Conservation (phyloP, 2,797 vertebrate species). For the Hafferia zeledoni region DNA sequence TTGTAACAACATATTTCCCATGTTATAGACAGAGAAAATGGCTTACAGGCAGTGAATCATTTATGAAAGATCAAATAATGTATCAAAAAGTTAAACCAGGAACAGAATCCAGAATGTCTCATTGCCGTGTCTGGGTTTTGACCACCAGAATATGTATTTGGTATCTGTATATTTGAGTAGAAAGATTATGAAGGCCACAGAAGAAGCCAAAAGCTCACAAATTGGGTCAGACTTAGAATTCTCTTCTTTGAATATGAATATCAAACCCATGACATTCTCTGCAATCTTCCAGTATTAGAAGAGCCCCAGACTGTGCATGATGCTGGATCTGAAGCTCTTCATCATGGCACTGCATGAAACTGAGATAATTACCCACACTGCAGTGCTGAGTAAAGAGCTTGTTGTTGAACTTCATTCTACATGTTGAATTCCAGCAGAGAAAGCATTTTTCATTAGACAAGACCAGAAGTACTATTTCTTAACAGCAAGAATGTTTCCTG, state of each 20-base stretch:
- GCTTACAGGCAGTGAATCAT: neutral
- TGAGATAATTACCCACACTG: neutral
- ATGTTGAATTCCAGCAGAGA: neutral
- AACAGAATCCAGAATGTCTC: neutral
- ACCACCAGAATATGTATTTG: neutral
- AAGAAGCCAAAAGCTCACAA: neutral
- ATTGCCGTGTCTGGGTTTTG: fast-evolving
- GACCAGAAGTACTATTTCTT: neutral
- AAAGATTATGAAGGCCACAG: neutral
- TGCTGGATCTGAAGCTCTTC: neutral
- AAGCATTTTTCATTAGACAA: neutral
- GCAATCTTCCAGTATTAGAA: neutral
- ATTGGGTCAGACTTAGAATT: neutral
- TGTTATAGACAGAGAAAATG: neutral
- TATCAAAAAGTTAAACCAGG: neutral
- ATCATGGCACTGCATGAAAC: neutral
- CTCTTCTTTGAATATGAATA: neutral
- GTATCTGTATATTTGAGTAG: neutral
- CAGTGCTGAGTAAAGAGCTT: neutral
- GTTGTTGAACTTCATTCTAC: neutral
- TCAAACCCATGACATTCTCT: too few relatives aligned
- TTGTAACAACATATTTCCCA: neutral
- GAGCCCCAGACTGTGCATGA: neutral
- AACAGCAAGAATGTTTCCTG: neutral
- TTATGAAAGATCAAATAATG: neutral